Conservation (phyloP, 1,140 invertebrate species). For the Glossosoma conforme region DNA sequence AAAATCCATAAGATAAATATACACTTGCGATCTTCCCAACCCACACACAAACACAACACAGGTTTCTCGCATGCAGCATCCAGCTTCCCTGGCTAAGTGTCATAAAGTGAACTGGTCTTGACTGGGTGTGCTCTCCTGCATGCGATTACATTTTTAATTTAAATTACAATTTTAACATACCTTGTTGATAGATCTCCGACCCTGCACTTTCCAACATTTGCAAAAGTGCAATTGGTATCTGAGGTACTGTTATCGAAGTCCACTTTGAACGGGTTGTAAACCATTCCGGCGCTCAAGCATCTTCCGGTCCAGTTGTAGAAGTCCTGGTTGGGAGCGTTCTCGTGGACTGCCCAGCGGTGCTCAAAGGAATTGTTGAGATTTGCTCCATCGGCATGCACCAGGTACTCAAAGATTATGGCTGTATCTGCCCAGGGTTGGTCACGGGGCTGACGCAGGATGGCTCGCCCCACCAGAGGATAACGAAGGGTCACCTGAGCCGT, state of each 20-base stretch:
- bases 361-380: slow-evolving; percentile 70
- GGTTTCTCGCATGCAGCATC: too few relatives aligned
- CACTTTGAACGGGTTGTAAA: slow-evolving; percentile 79
- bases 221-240: slow-evolving; percentile 51
- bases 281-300: slow-evolving; percentile 72
- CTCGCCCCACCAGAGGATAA: slow-evolving; percentile 83
- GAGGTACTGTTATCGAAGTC: slow-evolving; percentile 46
- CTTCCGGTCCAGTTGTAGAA: slow-evolving; percentile 87
- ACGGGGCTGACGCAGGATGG: slow-evolving; percentile 77
- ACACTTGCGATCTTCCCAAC: too few relatives aligned
- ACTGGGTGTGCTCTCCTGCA: too few relatives aligned
- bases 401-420: slow-evolving; percentile 65
- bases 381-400: slow-evolving; percentile 83
- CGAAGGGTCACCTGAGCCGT: slow-evolving; percentile 70
- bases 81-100: too few relatives aligned
- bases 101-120: too few relatives aligned
- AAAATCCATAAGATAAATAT: too few relatives aligned
- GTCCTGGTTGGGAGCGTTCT: slow-evolving; percentile 58
- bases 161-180: slow-evolving; percentile 27
- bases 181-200: slow-evolving; percentile 61
- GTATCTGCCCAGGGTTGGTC: slow-evolving; percentile 80
- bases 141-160: slow-evolving; percentile 3
- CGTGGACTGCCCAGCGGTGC: slow-evolving; percentile 68
- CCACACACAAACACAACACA: too few relatives aligned
- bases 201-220: slow-evolving; percentile 56